These are phyloP conservation scores for Caenorhabditis sp. DNA, from an alignment of 2,888 invertebrate genomes.

Conservation along the genomic window DNA sequence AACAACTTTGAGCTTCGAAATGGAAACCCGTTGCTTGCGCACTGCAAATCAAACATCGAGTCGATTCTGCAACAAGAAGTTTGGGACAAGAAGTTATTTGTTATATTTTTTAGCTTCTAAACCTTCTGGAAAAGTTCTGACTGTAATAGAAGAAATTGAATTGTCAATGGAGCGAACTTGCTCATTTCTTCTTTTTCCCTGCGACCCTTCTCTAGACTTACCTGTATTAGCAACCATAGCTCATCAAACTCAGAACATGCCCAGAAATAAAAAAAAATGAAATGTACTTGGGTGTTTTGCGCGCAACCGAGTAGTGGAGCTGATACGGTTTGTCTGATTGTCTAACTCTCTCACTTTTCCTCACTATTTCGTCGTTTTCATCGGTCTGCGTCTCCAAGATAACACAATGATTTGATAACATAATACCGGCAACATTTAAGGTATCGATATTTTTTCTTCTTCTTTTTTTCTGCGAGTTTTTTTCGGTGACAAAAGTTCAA, in stretches of 20 bases:
- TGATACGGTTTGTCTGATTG: conserved; percentile 12
- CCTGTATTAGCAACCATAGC: neutral
- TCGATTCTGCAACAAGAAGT: conserved; percentile 3
- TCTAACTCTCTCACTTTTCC: neutral
- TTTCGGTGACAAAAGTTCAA: neutral
- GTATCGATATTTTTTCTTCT: neutral
- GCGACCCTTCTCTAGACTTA: neutral
- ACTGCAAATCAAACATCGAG: conserved; percentile 43
- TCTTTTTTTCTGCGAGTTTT: neutral
- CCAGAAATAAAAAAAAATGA: neutral
- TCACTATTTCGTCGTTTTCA: neutral
- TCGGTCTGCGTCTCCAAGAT: neutral
- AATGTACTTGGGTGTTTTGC: neutral
- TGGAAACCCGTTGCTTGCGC: conserved; percentile 69
- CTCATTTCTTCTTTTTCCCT: neutral
- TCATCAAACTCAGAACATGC: no score
- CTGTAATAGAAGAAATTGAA: no score
- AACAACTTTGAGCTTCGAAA: conserved; percentile 66
- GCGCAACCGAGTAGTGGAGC: conserved; percentile 40
- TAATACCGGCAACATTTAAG: no score
- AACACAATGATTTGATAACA: no score
- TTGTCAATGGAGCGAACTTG: no score
- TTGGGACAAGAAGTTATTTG: no score
- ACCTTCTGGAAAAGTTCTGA: no score
- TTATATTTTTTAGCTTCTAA: no score